These are phyloP conservation scores for Aythya baeri DNA, from an alignment of 2,113 vertebrate species.

Conservation along the genomic window DNA sequence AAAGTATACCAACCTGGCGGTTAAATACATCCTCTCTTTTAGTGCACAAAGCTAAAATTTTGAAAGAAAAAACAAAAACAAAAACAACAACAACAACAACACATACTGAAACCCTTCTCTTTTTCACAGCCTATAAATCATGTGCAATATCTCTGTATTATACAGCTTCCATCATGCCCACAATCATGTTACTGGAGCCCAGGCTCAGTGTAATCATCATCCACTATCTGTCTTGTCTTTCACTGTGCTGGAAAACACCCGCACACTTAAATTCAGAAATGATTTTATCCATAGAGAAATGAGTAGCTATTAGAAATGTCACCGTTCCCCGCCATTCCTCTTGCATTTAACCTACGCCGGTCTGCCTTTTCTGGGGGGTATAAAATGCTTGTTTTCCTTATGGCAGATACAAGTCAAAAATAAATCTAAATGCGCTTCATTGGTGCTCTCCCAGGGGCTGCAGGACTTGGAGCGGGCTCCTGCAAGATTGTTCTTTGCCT, in stretches of 20 bases:
- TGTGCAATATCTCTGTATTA: background rate
- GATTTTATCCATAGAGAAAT: background rate
- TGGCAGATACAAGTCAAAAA: background rate
- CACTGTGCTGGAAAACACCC: background rate
- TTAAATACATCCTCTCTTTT: constrained; percentile 28
- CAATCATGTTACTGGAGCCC: background rate
- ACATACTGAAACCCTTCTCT: background rate
- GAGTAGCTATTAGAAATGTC: background rate
- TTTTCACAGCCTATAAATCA: background rate
- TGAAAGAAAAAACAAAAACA: background rate
- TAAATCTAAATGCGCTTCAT: background rate
- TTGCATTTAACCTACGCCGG: background rate
- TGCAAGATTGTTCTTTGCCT: background rate
- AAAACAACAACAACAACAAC: too few relatives aligned
- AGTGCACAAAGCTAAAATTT: background rate
- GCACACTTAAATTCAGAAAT: background rate
- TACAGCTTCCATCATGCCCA: background rate
- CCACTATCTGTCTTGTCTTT: background rate
- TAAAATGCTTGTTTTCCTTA: background rate
- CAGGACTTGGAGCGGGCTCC: background rate
- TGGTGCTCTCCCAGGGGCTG: accelerated
- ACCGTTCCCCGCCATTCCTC: background rate
- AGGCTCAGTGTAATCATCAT: background rate
- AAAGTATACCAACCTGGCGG: background rate
- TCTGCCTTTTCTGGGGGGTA: background rate